Evolutionary conservation across 2,888 invertebrate genomes (phyloP).

Genomic region (Rotaria socialis): DNA sequence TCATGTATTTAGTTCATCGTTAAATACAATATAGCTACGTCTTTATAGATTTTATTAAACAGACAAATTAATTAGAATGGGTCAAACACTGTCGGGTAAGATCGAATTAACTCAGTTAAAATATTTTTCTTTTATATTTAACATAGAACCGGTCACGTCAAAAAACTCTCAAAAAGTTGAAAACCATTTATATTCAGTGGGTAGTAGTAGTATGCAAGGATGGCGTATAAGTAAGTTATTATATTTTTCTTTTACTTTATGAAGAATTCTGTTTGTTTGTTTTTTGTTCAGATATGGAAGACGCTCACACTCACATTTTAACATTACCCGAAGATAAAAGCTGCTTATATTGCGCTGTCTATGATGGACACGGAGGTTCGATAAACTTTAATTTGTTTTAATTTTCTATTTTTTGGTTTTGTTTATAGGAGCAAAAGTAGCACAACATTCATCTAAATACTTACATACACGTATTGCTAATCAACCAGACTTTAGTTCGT

Average conservation of each 20-base stretch:
- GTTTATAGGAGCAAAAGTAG: conserved; percentile 70
- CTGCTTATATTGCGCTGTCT: conserved; percentile 90
- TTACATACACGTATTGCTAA: conserved; percentile 83
- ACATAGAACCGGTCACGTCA: conserved; percentile 66
- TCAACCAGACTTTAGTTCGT: conserved; percentile 69
- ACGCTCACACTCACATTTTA: conserved; percentile 93
- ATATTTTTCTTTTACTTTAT: no score
- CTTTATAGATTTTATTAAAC: neutral
- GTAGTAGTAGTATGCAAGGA: conserved; percentile 98
- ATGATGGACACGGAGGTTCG: conserved; percentile 80
- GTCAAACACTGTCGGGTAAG: conserved; percentile 16
- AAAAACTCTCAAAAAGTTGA: conserved; percentile 61
- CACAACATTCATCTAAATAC: conserved; percentile 89
- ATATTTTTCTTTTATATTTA: neutral
- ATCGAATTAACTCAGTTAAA: neutral
- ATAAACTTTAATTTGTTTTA: neutral
- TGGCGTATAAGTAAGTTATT: conserved; percentile 78
- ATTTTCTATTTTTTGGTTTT: neutral
- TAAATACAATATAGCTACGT: neutral
- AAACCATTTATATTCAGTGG: conserved; percentile 67
- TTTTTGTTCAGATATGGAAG: conserved; percentile 74
- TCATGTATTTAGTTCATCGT: neutral
- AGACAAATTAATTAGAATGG: neutral
- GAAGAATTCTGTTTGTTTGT: neutral
- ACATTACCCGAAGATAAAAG: conserved; percentile 77